These are phyloP conservation scores for Ditula angustiorana DNA, from an alignment of 2,888 invertebrate genomes.

Conservation along the genomic window DNA sequence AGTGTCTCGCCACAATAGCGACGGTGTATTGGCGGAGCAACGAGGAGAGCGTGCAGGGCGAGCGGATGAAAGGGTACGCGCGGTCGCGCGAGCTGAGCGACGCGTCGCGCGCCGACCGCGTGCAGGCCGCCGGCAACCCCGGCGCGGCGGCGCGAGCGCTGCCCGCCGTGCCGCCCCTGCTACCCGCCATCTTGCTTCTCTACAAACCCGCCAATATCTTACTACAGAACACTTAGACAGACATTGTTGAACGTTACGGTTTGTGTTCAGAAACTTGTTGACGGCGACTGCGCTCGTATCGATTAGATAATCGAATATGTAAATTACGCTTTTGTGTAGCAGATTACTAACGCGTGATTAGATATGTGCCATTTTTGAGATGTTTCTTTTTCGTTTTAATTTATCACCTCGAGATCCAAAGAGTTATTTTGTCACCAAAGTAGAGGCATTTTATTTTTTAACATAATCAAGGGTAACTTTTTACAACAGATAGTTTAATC, in stretches of 20 bases:
- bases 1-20: conserved; percentile 94
- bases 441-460: conserved; percentile 46
- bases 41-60: conserved; percentile 94
- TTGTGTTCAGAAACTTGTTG: conserved; percentile 16
- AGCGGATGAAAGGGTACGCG: conserved; percentile 90
- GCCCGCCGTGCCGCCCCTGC: conserved; percentile 46
- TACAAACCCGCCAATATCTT: conserved; percentile 48
- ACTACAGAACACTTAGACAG: conserved; percentile 40
- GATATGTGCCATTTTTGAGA: conserved; percentile 53
- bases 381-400: conserved; percentile 44
- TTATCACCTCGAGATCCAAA: conserved; percentile 58
- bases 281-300: conserved; percentile 14
- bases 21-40: conserved; percentile 95
- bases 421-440: conserved; percentile 56
- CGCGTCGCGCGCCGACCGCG: conserved; percentile 89
- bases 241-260: background rate
- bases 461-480: conserved; percentile 16
- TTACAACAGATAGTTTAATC: conserved; percentile 1
- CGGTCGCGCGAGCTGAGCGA: conserved; percentile 91
- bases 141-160: conserved; percentile 60
- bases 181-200: conserved; percentile 49
- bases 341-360: conserved; percentile 44
- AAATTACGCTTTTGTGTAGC: conserved; percentile 34
- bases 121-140: conserved; percentile 87
- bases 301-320: conserved; percentile 27